These are phyloP conservation scores for Canis aureus DNA, from an alignment of 2,113 vertebrate genomes.

Conservation along the genomic window DNA sequence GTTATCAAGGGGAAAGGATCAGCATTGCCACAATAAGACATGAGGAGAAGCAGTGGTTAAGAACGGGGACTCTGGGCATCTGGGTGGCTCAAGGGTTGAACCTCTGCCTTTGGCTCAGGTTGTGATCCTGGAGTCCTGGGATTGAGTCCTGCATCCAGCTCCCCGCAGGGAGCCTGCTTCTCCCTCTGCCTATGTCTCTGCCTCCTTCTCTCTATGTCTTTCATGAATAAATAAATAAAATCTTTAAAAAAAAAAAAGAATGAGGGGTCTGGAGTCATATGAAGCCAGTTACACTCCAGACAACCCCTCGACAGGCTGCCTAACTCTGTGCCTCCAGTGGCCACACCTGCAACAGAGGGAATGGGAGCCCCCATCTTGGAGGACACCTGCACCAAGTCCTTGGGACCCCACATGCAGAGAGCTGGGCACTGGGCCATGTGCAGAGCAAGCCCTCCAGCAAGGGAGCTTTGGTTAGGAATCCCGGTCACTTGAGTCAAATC, in stretches of 20 bases:
- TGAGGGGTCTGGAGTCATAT: neutral
- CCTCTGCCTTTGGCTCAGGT: no score
- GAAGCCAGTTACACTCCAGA: accelerated
- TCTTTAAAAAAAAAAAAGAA: neutral
- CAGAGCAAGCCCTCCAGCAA: neutral
- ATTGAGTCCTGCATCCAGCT: no score
- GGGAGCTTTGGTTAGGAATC: neutral
- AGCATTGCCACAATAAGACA: neutral
- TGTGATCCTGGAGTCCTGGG: no score
- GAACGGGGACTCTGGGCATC: neutral
- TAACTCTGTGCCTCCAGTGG: neutral
- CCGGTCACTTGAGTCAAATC: neutral
- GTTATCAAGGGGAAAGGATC: neutral
- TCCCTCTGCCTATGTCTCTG: no score
- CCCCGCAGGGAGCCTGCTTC: no score
- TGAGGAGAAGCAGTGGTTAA: no score
- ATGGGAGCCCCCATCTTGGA: accelerated
- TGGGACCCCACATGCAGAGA: accelerated
- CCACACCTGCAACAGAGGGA: neutral
- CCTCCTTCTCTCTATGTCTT: no score
- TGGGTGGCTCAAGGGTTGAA: no score
- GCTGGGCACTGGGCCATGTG: accelerated
- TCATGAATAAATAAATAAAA: no score
- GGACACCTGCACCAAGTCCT: neutral
- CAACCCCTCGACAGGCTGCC: neutral